Evolutionary conservation across 2,888 invertebrate species (phyloP), one percentile per base, ranked within the genome.

Genomic region (Xestia xanthographa): DNA sequence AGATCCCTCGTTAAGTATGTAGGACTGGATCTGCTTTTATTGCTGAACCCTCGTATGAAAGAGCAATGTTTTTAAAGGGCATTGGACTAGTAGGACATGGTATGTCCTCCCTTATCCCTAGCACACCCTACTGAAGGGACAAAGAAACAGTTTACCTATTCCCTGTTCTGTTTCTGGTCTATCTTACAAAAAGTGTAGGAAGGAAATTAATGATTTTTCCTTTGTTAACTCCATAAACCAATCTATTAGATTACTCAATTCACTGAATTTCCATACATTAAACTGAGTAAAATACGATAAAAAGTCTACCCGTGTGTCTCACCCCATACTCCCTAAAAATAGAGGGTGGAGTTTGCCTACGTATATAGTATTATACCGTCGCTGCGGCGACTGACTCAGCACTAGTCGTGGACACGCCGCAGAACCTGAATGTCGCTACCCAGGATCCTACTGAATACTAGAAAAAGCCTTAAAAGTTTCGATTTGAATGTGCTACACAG

Each of bases 371-470:
- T 83, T 90, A 91, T 92, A 92, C 86, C 82, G 87, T 86, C 83
- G 91, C 89, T 94, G 93, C 93, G 92, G 92, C 80, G 77, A 88
- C 87, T 84, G 79, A 84, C 83, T 72, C 75, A 26, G 75, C 86
- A 87, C 87, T 90, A 96, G 95, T 96, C 90, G 89, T 86, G 88
- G 90, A 77, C 89, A 87, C 81, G 84, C 91, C 89, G 88, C 85
- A 89, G 89, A 90, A 90, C 90, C 95, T 96, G 96, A 96, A 96
- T 96, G 96, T 95, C 94, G 95, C 92, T 92, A 86, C 75, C 83
- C 86, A 93, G 86, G 89, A 82, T 83, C 78, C 72, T 80, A 87
- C 80, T 88, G 83, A 82, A 90, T 87, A 90, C 87, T 86, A 92
- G 88, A 91, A 92, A 83, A 82, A 86, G 82, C 81, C 83, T 86